Percentiles rank a stretch among this genome's conserved stretches.
Evolutionary conservation across 2,888 invertebrate genomes (phyloP).

Genomic region (Sinhomidia bicolor): DNA sequence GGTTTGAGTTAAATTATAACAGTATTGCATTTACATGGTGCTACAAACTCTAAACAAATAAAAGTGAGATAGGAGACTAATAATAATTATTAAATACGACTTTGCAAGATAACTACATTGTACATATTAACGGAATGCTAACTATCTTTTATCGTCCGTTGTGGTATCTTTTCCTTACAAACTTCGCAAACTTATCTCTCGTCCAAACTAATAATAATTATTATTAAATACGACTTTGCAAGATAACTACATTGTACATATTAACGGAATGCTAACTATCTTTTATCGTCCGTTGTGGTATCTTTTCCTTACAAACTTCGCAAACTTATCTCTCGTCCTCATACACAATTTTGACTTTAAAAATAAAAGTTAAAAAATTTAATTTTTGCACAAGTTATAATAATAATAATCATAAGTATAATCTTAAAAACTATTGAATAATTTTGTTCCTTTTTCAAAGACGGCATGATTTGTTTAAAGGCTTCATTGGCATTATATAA

Average conservation of each 20-base stretch:
- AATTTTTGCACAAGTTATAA: background rate
- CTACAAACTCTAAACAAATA: background rate
- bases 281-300: background rate
- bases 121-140: conserved; percentile 41
- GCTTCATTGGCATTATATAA: background rate
- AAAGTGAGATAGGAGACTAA: conserved; percentile 58
- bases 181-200: too few species aligned
- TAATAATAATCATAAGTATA: too few species aligned
- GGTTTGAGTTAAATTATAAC: background rate
- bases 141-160: too few species aligned
- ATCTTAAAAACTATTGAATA: background rate
- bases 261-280: conserved; percentile 26
- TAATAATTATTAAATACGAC: too few species aligned
- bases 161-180: too few species aligned
- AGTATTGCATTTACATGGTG: background rate
- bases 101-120: background rate
- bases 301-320: background rate
- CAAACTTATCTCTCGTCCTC: background rate
- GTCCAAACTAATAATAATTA: too few species aligned
- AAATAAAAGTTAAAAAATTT: background rate
- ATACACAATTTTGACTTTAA: background rate
- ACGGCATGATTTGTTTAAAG: background rate
- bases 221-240: conserved; percentile 18
- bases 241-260: background rate
- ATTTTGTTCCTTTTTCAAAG: background rate